These are phyloP conservation scores for Oegoconia quadripuncta DNA, from an alignment of 2,888 invertebrate species.

Conservation along the genomic window DNA sequence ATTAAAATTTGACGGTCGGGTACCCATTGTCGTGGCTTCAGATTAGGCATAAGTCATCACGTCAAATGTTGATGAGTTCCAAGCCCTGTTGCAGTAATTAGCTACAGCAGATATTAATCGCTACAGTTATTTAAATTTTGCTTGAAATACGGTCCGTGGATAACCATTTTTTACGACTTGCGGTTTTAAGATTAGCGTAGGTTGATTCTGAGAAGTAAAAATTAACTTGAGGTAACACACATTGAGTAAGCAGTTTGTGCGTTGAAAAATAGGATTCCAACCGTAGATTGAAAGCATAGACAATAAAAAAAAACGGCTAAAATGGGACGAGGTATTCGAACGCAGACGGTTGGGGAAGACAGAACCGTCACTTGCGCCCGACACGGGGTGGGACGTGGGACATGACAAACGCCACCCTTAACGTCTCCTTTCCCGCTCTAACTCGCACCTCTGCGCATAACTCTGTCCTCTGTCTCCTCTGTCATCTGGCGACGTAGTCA, in stretches of 20 bases:
- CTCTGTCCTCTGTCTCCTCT: constrained; percentile 33
- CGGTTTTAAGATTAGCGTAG: constrained; percentile 64
- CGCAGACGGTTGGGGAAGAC: constrained; percentile 68
- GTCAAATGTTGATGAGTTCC: constrained; percentile 58
- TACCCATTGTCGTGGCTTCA: constrained; percentile 51
- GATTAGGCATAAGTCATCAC: constrained; percentile 60
- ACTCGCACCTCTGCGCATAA: constrained; percentile 27
- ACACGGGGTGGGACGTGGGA: constrained; percentile 74
- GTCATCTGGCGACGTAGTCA: constrained; percentile 70
- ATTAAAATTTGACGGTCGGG: constrained; percentile 47
- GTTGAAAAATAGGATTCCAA: constrained; percentile 15
- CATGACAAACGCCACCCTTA: constrained; percentile 69
- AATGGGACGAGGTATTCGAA: constrained; percentile 60
- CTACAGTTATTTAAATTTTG: constrained; percentile 66
- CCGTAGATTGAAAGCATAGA: too few relatives aligned
- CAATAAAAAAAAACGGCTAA: constrained; percentile 34
- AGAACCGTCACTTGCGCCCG: constrained; percentile 66
- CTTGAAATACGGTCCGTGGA: constrained; percentile 47
- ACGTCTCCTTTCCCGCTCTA: constrained; percentile 41
- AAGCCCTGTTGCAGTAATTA: constrained; percentile 64
- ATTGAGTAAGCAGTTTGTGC: constrained; percentile 44
- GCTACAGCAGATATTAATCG: constrained; percentile 62
- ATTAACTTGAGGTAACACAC: constrained; percentile 43
- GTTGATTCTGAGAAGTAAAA: constrained; percentile 64
- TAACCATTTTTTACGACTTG: constrained; percentile 64